Evolutionary conservation across 2,113 vertebrate species (phyloP), one percentile per base, ranked within the genome.

Genomic region (Channa maculata): DNA sequence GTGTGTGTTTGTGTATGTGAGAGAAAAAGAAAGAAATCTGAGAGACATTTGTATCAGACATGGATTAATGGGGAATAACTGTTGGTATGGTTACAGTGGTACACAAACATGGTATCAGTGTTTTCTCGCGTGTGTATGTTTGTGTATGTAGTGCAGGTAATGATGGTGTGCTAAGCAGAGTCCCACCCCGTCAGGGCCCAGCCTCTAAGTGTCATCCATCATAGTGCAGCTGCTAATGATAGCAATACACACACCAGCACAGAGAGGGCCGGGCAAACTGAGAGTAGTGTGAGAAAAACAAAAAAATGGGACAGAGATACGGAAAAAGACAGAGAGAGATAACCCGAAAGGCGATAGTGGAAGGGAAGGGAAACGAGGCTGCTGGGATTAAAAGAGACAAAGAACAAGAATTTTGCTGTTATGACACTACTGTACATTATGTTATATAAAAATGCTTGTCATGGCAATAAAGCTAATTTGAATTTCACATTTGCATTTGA

Each of bases 191-290:
- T 55, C 74, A 76, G 67, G 58, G 53, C 52, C 60, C 46, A 77
- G 77, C 55, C 65, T 74, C 79, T 82, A 70, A n/a, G 65, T 55
- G 52, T 54, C 89, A 89, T 92, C 89, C 83, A 89, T 92, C 90
- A 91, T 74, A 65, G 73, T 61, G 71, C 55, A 36, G 82, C 75
- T 70, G 66, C 84, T 91, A 88, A 91, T 89, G 88, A 87, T 82
- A 80, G 70, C 61, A 57, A 86, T 75, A 74, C 73, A 81, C 75
- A 82, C 71, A 83, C 11, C 72, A 36, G 62, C 71, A 49, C 75
- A 79, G 41, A 50, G 61, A 72, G 83, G 45, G 15, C 10, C 6
- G n/a, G 68, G 62, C 43, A 59, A 63, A 52, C 50, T 11, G 46
- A 7, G 44, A 60, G 65, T 51, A 15, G 43, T 4, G 36, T 59